Evolutionary conservation across 2,113 vertebrate genomes (phyloP).

Genomic region (Myiagra hebetior): DNA sequence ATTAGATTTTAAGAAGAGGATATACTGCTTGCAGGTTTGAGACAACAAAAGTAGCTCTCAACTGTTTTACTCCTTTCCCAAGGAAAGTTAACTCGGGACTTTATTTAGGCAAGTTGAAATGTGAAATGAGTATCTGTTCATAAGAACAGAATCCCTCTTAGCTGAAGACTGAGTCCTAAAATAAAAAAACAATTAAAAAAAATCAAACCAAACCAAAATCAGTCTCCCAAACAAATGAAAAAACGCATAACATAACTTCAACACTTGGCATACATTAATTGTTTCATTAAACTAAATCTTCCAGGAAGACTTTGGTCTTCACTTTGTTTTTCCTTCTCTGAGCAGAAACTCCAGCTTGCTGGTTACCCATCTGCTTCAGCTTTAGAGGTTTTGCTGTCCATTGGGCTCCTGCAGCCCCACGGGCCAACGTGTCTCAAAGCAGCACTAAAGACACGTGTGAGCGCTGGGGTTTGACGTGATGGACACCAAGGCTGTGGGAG

Average conservation of each 20-base stretch:
- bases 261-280: not conserved
- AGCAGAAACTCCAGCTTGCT: not conserved
- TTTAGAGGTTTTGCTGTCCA: not conserved
- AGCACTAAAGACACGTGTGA: not conserved
- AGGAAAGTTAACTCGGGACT: not conserved
- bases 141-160: not conserved
- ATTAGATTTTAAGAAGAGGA: not conserved
- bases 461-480: rapidly evolving
- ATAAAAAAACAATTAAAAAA: not conserved
- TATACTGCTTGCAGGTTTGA: not conserved
- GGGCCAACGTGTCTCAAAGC: not conserved
- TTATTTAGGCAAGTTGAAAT: not conserved
- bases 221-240: not conserved
- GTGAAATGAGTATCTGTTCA: not conserved
- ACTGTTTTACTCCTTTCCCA: not conserved
- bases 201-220: not conserved
- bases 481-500: not conserved
- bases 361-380: not conserved
- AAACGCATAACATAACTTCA: not conserved
- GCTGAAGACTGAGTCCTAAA: not conserved
- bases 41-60: not conserved
- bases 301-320: not conserved
- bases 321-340: not conserved
- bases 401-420: not conserved
- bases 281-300: constrained; percentile 9